These are phyloP conservation scores for Chironomus striatipennis DNA, from an alignment of 1,140 invertebrate genomes.

Conservation along the genomic window DNA sequence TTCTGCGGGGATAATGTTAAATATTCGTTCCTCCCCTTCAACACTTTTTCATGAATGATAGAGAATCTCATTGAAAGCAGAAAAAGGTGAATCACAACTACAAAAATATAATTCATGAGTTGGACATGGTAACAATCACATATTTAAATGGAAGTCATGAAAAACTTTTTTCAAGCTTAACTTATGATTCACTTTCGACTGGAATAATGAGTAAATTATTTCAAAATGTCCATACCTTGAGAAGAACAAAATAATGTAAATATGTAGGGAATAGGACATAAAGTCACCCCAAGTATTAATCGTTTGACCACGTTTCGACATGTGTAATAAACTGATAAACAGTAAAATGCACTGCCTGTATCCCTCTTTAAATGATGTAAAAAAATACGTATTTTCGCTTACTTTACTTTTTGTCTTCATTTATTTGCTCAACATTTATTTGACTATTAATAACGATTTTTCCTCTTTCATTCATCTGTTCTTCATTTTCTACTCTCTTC, in stretches of 20 bases:
- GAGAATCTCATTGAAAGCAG: too few relatives aligned
- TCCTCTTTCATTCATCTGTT: not conserved
- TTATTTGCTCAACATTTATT: constrained; percentile 21
- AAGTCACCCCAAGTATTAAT: constrained; percentile 18
- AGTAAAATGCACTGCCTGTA: not conserved
- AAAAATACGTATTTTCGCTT: constrained; percentile 9
- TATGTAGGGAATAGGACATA: not conserved
- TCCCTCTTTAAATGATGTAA: not conserved
- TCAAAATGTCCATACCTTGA: too few relatives aligned
- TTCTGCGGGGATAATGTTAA: not conserved
- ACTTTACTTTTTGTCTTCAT: not conserved
- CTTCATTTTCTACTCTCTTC: not conserved
- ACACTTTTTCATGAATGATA: too few relatives aligned
- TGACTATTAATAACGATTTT: constrained; percentile 16
- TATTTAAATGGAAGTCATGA: too few relatives aligned
- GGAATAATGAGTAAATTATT: too few relatives aligned
- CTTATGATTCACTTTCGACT: too few relatives aligned
- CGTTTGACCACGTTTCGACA: constrained; percentile 6
- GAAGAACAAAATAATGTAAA: too few relatives aligned
- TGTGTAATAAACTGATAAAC: constrained; percentile 22
- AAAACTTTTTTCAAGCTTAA: too few relatives aligned
- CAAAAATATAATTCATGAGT: too few relatives aligned
- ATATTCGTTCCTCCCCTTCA: too few relatives aligned
- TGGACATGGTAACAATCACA: too few relatives aligned
- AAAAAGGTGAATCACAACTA: too few relatives aligned